Conservation (phyloP, 2,113 vertebrate species). For the Sminthopsis crassicaudata region DNA sequence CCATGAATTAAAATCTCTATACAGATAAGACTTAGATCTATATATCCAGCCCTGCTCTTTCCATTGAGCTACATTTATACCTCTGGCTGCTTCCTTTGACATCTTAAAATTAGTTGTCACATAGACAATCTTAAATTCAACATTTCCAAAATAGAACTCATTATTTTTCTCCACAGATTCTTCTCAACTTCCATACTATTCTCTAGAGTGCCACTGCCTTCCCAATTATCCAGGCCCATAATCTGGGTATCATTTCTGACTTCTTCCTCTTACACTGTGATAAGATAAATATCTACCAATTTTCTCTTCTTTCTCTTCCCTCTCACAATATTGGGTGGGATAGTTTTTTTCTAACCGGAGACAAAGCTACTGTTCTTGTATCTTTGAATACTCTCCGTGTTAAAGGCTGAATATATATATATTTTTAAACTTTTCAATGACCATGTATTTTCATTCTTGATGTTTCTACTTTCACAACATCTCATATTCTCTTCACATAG, state of each 20-base stretch:
- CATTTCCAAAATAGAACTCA: too few species aligned
- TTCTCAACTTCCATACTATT: too few species aligned
- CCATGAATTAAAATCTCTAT: too few species aligned
- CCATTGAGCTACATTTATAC: too few species aligned
- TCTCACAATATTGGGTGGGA: background rate
- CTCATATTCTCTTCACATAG: background rate
- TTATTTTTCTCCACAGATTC: too few species aligned
- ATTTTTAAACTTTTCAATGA: background rate
- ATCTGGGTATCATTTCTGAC: background rate
- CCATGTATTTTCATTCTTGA: background rate
- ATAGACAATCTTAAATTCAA: too few species aligned
- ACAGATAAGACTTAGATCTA: too few species aligned
- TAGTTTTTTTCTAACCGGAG: background rate
- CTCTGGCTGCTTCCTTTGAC: too few species aligned
- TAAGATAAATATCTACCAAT: background rate
- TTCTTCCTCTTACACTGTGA: background rate
- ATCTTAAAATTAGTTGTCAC: too few species aligned
- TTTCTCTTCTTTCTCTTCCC: background rate
- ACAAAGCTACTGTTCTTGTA: background rate
- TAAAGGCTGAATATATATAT: background rate
- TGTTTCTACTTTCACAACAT: background rate
- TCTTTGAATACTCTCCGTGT: background rate
- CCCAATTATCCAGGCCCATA: too few species aligned
- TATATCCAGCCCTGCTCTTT: too few species aligned
- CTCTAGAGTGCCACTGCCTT: too few species aligned